A percentile compares a stretch with the other conserved stretches of the same genome.
Evolutionary conservation across 1,140 invertebrate genomes (phyloP).

Genomic region (Pogonomyrmex barbatus): DNA sequence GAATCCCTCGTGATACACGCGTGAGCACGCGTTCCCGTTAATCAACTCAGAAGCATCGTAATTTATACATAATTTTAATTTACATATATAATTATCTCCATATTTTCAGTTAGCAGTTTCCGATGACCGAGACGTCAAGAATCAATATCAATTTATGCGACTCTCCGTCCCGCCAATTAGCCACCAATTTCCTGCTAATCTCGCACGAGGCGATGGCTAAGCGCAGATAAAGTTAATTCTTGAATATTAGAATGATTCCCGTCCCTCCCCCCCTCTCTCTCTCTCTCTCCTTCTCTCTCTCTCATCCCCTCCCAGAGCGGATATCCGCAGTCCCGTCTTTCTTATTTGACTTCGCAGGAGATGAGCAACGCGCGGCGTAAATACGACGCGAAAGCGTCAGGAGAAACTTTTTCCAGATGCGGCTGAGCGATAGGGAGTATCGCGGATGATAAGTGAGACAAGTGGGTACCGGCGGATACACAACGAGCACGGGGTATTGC

Average conservation of each 20-base stretch:
- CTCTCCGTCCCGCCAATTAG: conserved; percentile 30
- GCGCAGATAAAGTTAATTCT: conserved; percentile 37
- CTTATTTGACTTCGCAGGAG: conserved; percentile 37
- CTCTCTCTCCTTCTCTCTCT: no score
- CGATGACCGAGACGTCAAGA: not conserved
- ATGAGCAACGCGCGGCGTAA: conserved; percentile 44
- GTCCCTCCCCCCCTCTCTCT: not conserved
- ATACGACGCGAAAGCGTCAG: conserved; percentile 29
- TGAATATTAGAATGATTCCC: conserved; percentile 17
- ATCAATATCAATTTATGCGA: conserved; percentile 20
- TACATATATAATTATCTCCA: not conserved
- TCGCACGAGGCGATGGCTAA: conserved; percentile 17
- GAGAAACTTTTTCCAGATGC: conserved; percentile 60
- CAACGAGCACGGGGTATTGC: conserved; percentile 48
- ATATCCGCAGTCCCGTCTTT: conserved; percentile 44
- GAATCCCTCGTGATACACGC: not conserved
- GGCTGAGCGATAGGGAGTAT: conserved; percentile 52
- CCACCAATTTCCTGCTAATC: conserved; percentile 47
- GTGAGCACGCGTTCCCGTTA: not conserved
- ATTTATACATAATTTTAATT: conserved; percentile 8
- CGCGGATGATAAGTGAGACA: conserved; percentile 60
- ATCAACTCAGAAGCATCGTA: not conserved
- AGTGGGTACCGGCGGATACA: conserved; percentile 49
- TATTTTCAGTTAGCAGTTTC: not conserved
- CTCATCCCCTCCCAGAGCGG: not conserved